These are phyloP conservation scores for Calliopum simillimum DNA, from an alignment of 2,888 invertebrate genomes.

Conservation along the genomic window DNA sequence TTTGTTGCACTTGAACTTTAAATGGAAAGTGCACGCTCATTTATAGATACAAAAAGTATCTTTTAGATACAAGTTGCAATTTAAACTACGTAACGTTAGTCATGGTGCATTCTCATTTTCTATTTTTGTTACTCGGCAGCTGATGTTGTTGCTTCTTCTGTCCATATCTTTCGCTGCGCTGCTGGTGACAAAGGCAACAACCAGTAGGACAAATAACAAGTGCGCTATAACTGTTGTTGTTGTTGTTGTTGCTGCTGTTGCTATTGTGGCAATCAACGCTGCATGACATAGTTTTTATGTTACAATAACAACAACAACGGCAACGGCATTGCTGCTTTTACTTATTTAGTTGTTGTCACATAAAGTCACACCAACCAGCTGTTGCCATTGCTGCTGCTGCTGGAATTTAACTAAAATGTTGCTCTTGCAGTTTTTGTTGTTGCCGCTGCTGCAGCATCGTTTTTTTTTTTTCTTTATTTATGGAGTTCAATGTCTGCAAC, in stretches of 20 bases:
- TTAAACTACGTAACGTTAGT: too few species aligned
- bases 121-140: too few species aligned
- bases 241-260: conserved; percentile 5
- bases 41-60: too few species aligned
- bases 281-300: conserved; percentile 25
- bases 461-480: not conserved
- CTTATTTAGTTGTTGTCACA: conserved; percentile 5
- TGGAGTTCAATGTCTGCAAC: conserved; percentile 27
- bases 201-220: too few species aligned
- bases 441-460: not conserved
- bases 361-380: not conserved
- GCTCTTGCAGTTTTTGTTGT: conserved; percentile 5
- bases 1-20: too few species aligned
- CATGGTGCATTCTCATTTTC: too few species aligned
- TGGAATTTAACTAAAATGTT: not conserved
- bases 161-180: not conserved
- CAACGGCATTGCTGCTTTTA: not conserved
- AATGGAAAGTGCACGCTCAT: too few species aligned
- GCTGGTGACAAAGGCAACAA: not conserved
- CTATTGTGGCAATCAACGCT: conserved; percentile 4
- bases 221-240: conserved; percentile 4
- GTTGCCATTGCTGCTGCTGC: conserved; percentile 10
- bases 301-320: not conserved
- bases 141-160: not conserved
- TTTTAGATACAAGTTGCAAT: too few species aligned